Evolutionary conservation across 2,113 vertebrate genomes (phyloP).

Genomic region (Pseudorasbora parva): DNA sequence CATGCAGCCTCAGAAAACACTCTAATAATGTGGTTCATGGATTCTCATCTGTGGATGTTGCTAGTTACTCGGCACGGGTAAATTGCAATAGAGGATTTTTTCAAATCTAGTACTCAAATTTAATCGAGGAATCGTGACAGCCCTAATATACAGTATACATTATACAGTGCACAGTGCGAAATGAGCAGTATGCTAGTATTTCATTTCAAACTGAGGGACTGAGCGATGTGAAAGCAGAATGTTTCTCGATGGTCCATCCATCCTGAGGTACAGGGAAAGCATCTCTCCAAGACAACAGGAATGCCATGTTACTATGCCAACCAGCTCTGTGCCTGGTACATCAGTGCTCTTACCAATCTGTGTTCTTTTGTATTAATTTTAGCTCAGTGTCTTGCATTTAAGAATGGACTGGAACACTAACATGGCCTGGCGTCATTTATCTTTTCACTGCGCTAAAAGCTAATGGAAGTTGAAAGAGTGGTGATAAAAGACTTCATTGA

Average conservation of each 20-base stretch:
- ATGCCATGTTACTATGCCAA: conserved; percentile 53
- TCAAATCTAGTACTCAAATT: too few species aligned
- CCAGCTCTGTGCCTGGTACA: conserved; percentile 10
- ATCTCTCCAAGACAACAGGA: conserved; percentile 27
- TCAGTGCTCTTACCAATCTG: neutral
- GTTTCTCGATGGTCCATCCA: neutral
- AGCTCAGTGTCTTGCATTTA: conserved; percentile 35
- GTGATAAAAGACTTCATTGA: conserved; percentile 35
- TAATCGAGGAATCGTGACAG: too few species aligned
- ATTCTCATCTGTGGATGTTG: too few species aligned
- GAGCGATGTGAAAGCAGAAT: neutral
- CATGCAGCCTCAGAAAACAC: too few species aligned
- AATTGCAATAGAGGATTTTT: too few species aligned
- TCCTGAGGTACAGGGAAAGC: conserved; percentile 55
- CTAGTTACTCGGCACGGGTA: too few species aligned
- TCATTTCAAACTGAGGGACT: neutral
- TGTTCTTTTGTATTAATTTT: conserved; percentile 46
- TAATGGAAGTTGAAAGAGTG: conserved; percentile 41
- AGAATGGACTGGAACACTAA: conserved; percentile 9
- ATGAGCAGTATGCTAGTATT: neutral
- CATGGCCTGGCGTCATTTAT: conserved; percentile 10
- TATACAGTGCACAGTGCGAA: too few species aligned
- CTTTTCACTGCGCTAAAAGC: conserved; percentile 35
- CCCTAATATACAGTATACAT: neutral
- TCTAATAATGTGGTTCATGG: too few species aligned